Conservation (phyloP, 64 coral and sea anemone species). For the Pocillopora damicornis region DNA sequence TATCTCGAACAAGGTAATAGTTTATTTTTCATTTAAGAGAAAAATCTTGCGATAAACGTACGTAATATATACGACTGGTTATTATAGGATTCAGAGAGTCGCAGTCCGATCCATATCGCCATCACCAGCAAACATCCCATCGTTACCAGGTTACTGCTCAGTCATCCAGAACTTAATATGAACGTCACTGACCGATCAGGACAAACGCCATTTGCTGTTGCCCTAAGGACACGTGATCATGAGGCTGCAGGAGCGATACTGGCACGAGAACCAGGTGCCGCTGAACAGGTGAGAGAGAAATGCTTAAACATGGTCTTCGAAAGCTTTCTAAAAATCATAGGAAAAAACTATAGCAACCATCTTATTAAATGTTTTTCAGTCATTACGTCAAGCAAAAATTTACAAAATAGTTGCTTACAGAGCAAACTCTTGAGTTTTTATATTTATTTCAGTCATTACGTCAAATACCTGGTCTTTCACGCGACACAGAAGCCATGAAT, state of each 20-base stretch:
- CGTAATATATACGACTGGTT: background rate
- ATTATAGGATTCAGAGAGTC: constrained; percentile 80
- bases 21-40: background rate
- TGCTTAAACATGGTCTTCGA: background rate
- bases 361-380: no score
- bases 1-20: no score
- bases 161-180: constrained; percentile 90
- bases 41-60: background rate
- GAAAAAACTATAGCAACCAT: background rate
- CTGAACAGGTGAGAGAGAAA: constrained; percentile 71
- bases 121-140: constrained; percentile 90
- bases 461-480: no score
- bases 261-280: constrained; percentile 87
- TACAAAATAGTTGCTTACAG: background rate
- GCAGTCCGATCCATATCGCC: constrained; percentile 86
- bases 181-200: constrained; percentile 83
- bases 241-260: constrained; percentile 90
- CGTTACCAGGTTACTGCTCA: constrained; percentile 74
- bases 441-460: no score
- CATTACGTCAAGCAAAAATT: no score
- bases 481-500: no score
- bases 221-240: constrained; percentile 76
- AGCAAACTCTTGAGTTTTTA: background rate
- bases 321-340: background rate
- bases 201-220: constrained; percentile 93